Percentiles rank a stretch among this genome's conserved stretches.
Evolutionary conservation across 1,140 invertebrate genomes (phyloP).

Genomic region (Thereuonema tuberculata): DNA sequence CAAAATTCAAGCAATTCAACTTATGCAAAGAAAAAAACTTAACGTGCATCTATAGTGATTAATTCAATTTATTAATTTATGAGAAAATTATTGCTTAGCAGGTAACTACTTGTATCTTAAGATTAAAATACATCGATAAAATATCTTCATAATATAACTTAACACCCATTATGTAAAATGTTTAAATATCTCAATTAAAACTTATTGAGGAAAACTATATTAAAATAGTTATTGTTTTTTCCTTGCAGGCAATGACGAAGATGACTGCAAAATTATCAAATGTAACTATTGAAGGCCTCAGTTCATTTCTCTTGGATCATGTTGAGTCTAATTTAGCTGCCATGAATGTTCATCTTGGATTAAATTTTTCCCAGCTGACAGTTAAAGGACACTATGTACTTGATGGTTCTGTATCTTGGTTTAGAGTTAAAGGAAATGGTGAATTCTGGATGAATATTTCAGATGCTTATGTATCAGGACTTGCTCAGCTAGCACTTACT

Average conservation of each 20-base stretch:
- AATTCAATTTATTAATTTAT: too few relatives aligned
- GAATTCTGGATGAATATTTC: constrained; percentile 1
- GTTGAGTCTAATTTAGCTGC: neutral
- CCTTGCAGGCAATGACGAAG: neutral
- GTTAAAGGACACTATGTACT: neutral
- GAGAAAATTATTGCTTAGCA: too few relatives aligned
- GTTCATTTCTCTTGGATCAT: neutral
- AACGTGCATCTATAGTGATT: too few relatives aligned
- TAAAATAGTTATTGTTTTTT: too few relatives aligned
- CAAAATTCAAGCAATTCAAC: too few relatives aligned
- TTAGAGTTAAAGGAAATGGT: neutral
- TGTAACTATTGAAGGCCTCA: neutral
- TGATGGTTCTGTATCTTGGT: neutral
- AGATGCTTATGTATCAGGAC: neutral
- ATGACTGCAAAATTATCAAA: neutral
- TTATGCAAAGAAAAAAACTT: too few relatives aligned
- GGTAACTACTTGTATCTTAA: too few relatives aligned
- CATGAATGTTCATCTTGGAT: neutral
- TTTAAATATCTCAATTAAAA: too few relatives aligned
- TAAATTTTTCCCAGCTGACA: neutral
- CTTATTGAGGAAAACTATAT: too few relatives aligned
- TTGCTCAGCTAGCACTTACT: neutral
- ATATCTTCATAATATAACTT: too few relatives aligned
- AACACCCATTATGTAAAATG: too few relatives aligned
- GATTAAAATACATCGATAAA: too few relatives aligned